phyloP scores from a whole-genome alignment of 1,140 invertebrate species.

The Phenacoccus solenopsis region DNA sequence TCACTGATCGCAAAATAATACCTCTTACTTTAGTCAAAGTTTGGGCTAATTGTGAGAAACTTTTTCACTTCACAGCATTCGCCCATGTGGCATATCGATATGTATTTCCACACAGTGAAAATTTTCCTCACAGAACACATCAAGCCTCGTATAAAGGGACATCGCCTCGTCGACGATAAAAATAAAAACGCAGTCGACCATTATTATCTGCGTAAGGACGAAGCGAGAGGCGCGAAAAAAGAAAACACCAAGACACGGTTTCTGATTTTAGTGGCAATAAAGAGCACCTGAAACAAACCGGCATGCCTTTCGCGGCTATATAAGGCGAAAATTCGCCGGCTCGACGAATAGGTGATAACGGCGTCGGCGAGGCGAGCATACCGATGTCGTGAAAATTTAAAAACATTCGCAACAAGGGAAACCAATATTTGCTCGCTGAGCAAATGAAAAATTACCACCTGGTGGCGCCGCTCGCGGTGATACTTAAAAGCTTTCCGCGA shows the following conservation, averaged over 20 bases:
- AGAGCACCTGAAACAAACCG: constrained; percentile 1
- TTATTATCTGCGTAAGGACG: too few relatives aligned
- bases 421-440: constrained; percentile 15
- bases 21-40: too few relatives aligned
- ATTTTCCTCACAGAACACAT: too few relatives aligned
- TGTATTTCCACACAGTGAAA: too few relatives aligned
- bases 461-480: constrained; percentile 1
- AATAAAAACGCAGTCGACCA: constrained; percentile 1
- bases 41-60: too few relatives aligned
- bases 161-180: too few relatives aligned
- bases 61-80: too few relatives aligned
- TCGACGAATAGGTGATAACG: background rate
- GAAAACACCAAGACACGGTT: background rate
- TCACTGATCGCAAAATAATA: too few relatives aligned
- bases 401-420: constrained; percentile 6
- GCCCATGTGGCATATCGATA: too few relatives aligned
- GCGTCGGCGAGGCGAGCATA: background rate
- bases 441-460: constrained; percentile 9
- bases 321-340: background rate
- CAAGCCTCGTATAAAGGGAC: too few relatives aligned
- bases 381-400: background rate
- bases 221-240: too few relatives aligned
- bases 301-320: background rate
- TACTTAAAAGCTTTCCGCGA: constrained; percentile 7
- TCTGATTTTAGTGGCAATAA: constrained; percentile 2